Percentiles rank a stretch among this genome's conserved stretches.
These are phyloP conservation scores for Ptyas mucosa DNA, from an alignment of 2,113 vertebrate genomes.

Conservation along the genomic window DNA sequence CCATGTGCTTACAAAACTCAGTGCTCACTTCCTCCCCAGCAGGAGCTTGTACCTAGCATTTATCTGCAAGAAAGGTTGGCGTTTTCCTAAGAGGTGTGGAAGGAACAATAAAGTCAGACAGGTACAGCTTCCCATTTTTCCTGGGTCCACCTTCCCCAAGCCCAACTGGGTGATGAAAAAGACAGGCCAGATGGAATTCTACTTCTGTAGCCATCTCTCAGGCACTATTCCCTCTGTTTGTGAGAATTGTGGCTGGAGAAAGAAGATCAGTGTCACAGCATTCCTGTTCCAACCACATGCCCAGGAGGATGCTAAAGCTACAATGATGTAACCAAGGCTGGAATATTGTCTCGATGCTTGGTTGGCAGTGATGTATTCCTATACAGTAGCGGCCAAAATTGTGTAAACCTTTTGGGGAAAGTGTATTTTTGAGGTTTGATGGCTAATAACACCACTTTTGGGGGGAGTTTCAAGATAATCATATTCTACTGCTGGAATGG, in stretches of 20 bases:
- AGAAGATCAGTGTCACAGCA: neutral
- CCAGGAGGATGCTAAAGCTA: neutral
- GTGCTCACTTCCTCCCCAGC: neutral
- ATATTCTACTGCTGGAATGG: too few relatives aligned
- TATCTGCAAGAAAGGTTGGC: neutral
- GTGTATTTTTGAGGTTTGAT: too few relatives aligned
- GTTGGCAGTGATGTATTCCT: neutral
- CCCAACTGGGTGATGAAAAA: neutral
- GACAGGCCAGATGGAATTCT: neutral
- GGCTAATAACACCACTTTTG: too few relatives aligned
- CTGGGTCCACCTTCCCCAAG: neutral
- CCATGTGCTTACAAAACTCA: too few relatives aligned
- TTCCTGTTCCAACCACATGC: neutral
- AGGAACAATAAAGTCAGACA: neutral
- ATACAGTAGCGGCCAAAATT: neutral
- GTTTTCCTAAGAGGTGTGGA: too few relatives aligned
- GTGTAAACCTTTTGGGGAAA: too few relatives aligned
- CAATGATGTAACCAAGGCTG: neutral
- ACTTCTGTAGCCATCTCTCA: neutral
- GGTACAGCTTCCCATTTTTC: neutral
- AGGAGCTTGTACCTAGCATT: neutral
- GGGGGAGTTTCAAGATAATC: too few relatives aligned
- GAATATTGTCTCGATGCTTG: neutral
- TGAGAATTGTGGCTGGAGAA: neutral
- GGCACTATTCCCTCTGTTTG: neutral